Evolutionary conservation across 2,888 invertebrate species (phyloP), one percentile per base, ranked within the genome.

Genomic region (Dryocosmus kuriphilus): DNA sequence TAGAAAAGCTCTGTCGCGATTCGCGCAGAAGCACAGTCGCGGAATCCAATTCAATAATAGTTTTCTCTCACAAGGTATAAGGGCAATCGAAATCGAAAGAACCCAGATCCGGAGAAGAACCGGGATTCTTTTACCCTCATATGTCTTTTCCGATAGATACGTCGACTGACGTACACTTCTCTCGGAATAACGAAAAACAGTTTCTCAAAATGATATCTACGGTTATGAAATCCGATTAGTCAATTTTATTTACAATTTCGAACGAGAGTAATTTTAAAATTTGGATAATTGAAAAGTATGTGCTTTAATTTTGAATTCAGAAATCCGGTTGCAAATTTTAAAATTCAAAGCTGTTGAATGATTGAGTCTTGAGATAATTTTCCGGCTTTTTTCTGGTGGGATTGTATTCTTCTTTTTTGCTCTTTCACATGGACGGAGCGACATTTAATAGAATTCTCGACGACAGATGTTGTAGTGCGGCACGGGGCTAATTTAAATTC

Each of bases 401-500:
- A 79, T 76, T 75, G 46, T 63, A 75, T 63, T 74, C 51, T 63
- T 74, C 51, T 77, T 79, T 78, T 78, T 78, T 80, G 14, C 57
- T 75, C 46, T 79, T 71, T 77, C 74, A 75, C 60, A 22, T 77
- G 27, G 65, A 57, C 75, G 84, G 85, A 90, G 88, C 86, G 89
- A 89, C 86, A 89, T 90, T 90, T 90, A 90, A 90, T 90, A 86
- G 88, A 87, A 88, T 85, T 84, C 84, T 67, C 3, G 85, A 88
- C 88, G 89, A 88, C 90, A 90, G 89, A 88, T 90, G 89, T 89
- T 86, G 84, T 78, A 82, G 76, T 75, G 77, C 80, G 82, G 85
- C 81, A 82, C 84, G 83, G 83, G 87, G 87, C 89, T 89, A 89
- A 90, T 90, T 90, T 89, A 89, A 90, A 90, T 89, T 87, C 87